Evolutionary conservation across 1,140 invertebrate genomes (phyloP).

Genomic region (Ephestia elutella): DNA sequence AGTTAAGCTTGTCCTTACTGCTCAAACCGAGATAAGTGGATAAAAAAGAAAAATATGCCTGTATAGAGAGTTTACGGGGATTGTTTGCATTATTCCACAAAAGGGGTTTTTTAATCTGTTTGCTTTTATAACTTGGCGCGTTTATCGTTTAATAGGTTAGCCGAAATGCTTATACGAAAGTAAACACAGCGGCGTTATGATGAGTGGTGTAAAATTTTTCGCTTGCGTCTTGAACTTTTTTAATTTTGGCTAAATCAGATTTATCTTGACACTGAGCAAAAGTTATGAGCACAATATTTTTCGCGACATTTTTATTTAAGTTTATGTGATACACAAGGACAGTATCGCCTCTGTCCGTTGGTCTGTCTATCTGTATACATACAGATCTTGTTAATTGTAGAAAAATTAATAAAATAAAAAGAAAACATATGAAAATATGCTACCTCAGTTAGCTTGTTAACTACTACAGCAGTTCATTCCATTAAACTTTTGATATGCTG

Average conservation of each 20-base stretch:
- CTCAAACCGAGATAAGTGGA: conserved; percentile 8
- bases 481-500: too few relatives aligned
- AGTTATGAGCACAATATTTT: not conserved
- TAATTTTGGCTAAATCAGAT: not conserved
- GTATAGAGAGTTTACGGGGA: not conserved
- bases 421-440: too few relatives aligned
- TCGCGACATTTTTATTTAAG: not conserved
- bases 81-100: conserved; percentile 2
- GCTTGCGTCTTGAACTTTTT: not conserved
- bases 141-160: conserved; percentile 7
- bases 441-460: too few relatives aligned
- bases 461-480: too few relatives aligned
- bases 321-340: too few relatives aligned
- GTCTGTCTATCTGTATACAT: too few relatives aligned
- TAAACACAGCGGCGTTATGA: not conserved
- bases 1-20: not conserved
- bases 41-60: not conserved
- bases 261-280: not conserved
- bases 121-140: conserved; percentile 4
- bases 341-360: too few relatives aligned
- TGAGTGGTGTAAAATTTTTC: not conserved
- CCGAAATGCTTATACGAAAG: not conserved
- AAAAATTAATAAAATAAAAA: too few relatives aligned
- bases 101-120: conserved; percentile 13
- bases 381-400: too few relatives aligned